Base-by-base conservation (phyloP, 2,888 invertebrate genomes). In the Drosophila mettleri region DNA sequence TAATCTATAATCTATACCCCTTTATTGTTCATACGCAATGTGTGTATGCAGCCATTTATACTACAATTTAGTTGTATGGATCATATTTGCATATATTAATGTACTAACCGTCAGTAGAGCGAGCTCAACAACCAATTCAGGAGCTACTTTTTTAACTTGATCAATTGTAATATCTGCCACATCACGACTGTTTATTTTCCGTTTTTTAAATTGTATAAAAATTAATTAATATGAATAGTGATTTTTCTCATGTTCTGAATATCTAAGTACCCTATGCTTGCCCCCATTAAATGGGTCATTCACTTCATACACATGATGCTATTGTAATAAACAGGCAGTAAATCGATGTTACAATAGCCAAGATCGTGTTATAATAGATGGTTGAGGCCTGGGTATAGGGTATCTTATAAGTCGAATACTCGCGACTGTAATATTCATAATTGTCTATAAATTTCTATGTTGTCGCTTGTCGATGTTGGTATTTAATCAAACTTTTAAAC, bases 381-480 rank as follows among this genome's bases (percentile, higher is more conserved):
- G 12, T 22, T 43, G 16, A 43, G 18, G 22, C 24, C 46, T 39
- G 27, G 51, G 43, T 36, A 29, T 20, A 41, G 62, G 48, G 33
- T 49, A 41, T 49, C 8, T 27, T 48, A 22, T 27, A 16, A 14
- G 20, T 38, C 20, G 16, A n/a, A 12, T 5, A 24, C n/a, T 33
- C 10, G 14, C 22, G 51, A 41, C 29, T 33, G 12, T 16, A 34
- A 31, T 61, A 49, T 41, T 60, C 46, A 38, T 27, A 12, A 18
- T 59, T 72, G 57, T 57, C 57, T 66, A 71, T 51, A 39, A 51
- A 66, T 45, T 70, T 49, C 54, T 66, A 59, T 82, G 65, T 74
- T 74, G 58, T 78, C 67, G 54, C 51, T 68, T 62, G 68, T 74
- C 71, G 48, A 85, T 68, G 65, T 72, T 67, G 71, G 71, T 74